A percentile compares a stretch with the other conserved stretches of the same genome.
These are phyloP conservation scores for Malacoctenus gilli DNA, from an alignment of 2,797 vertebrate species.

Conservation along the genomic window DNA sequence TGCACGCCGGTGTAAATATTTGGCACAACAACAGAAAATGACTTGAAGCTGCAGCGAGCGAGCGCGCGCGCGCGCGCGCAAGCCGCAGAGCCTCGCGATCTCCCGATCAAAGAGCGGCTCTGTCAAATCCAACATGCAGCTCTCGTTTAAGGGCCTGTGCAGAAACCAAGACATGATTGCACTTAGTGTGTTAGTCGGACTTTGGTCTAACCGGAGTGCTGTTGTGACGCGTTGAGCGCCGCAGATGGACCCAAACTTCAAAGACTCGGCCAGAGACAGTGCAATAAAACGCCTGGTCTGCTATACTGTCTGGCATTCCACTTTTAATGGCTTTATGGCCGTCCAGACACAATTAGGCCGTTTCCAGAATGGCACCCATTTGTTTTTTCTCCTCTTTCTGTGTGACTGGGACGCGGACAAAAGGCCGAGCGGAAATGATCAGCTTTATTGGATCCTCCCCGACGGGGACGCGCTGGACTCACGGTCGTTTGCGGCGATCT, in stretches of 20 bases:
- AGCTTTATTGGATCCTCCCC: conserved; percentile 89
- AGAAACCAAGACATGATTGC: conserved; percentile 19
- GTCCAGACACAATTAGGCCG: conserved; percentile 96
- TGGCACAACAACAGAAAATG: conserved; percentile 19
- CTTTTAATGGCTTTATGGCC: conserved; percentile 97
- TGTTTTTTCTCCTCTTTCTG: conserved; percentile 86
- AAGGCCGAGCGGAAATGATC: conserved; percentile 94
- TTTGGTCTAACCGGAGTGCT: conserved; percentile 59
- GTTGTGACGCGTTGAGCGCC: conserved; percentile 88
- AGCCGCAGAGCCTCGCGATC: conserved; percentile 8
- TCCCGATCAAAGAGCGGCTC: neutral
- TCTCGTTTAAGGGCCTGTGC: conserved; percentile 13
- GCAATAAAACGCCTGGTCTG: conserved; percentile 94
- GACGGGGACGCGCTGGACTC: conserved; percentile 73
- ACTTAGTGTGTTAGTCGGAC: conserved; percentile 36
- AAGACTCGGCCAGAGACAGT: conserved; percentile 90
- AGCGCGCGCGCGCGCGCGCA: conserved; percentile 13
- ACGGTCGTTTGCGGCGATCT: conserved; percentile 74
- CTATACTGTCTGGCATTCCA: conserved; percentile 98
- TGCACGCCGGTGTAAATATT: conserved; percentile 49
- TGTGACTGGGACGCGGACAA: conserved; percentile 84
- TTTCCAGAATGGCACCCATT: conserved; percentile 95
- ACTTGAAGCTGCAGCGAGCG: conserved; percentile 5
- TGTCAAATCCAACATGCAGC: conserved; percentile 8
- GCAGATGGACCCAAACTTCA: conserved; percentile 95